Conservation (phyloP, 2,888 invertebrate genomes). For the Julus scanicus region DNA sequence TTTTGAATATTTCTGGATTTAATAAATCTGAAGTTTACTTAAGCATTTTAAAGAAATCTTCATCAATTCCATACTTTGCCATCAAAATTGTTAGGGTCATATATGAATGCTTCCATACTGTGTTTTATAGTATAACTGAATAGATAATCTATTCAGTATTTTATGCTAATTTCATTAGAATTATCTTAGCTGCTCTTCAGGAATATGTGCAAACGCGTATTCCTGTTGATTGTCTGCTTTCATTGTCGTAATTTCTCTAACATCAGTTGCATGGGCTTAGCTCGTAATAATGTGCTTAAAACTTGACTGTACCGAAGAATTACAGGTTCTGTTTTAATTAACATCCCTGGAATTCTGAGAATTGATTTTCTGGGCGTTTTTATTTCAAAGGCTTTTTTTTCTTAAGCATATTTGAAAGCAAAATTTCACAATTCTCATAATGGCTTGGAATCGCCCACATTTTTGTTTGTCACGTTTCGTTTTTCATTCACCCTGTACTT, state of each 20-base stretch:
- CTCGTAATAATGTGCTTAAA: background rate
- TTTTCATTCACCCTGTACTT: background rate
- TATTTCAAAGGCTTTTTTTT: background rate
- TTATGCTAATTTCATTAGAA: slow-evolving; percentile 49
- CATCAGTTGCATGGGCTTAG: slow-evolving; percentile 24
- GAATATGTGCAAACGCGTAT: slow-evolving; percentile 53
- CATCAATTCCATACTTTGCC: too few relatives aligned
- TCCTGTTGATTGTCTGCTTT: slow-evolving; percentile 53
- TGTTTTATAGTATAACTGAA: slow-evolving; percentile 47
- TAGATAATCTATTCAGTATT: background rate
- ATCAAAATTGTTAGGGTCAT: background rate
- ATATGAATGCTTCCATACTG: background rate
- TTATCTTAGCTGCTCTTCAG: slow-evolving; percentile 54
- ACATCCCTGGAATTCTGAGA: background rate
- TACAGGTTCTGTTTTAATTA: slow-evolving; percentile 7
- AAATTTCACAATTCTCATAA: background rate
- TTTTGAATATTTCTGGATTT: too few relatives aligned
- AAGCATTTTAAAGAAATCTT: too few relatives aligned
- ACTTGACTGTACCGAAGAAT: background rate
- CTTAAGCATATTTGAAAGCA: too few relatives aligned
- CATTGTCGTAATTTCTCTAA: background rate
- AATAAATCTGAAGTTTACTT: too few relatives aligned
- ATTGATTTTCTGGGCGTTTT: background rate
- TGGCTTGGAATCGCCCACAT: background rate
- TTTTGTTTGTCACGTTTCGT: background rate